Percentiles rank a stretch among this genome's conserved stretches.
Conservation (phyloP, 2,797 vertebrate species). For the Arctocebus calabarensis region DNA sequence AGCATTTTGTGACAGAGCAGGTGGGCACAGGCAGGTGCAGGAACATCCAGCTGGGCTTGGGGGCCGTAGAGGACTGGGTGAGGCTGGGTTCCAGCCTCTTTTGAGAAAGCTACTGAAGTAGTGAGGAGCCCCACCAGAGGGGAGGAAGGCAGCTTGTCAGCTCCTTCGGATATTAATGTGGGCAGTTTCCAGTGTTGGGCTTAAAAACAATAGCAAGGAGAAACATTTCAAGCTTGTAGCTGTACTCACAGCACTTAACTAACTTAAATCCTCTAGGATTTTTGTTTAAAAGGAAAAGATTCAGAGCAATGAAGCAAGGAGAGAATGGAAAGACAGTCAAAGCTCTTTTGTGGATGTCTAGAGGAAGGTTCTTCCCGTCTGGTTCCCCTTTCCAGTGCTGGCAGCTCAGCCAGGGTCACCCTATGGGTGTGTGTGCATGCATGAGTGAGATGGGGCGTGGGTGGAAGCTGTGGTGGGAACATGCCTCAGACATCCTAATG, state of each 20-base stretch:
- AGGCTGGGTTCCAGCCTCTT: not conserved
- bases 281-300: conserved; percentile 46
- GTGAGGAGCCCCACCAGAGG: not conserved
- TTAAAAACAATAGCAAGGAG: not conserved
- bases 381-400: not conserved
- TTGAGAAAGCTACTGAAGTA: not conserved
- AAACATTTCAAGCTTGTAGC: not conserved
- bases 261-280: conserved; percentile 40
- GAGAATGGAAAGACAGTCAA: not conserved
- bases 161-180: not conserved
- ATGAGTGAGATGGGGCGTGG: not conserved
- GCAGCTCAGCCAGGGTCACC: not conserved
- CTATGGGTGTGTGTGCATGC: not conserved
- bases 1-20: not conserved
- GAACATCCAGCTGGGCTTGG: no score
- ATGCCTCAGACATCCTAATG: not conserved
- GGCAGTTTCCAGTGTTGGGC: not conserved
- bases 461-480: not conserved
- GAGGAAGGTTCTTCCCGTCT: not conserved
- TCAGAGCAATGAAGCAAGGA: not conserved
- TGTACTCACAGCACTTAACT: not conserved
- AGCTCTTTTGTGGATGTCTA: conserved; percentile 43
- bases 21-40: not conserved
- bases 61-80: not conserved
- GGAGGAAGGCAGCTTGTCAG: not conserved